Conservation (phyloP, 2,113 vertebrate species). For the Irena cyanogastra region DNA sequence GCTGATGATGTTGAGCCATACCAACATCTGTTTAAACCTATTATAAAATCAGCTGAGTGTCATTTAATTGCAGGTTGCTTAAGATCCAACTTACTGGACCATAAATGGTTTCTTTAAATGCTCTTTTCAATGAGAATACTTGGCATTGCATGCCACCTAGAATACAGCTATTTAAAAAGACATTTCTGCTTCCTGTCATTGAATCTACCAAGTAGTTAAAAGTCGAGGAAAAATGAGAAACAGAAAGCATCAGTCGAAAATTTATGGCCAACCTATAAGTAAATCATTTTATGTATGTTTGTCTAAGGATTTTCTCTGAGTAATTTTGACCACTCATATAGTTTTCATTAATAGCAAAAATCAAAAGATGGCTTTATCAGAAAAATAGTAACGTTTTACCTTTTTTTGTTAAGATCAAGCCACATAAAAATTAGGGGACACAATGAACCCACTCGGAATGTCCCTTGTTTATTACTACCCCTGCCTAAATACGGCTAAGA, state of each 20-base stretch:
- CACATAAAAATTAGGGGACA: background rate
- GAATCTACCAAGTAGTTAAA: background rate
- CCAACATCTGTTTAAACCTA: background rate
- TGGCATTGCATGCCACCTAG: background rate
- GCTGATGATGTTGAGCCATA: background rate
- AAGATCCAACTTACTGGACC: background rate
- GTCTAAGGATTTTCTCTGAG: background rate
- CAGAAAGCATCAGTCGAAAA: background rate
- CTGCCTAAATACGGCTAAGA: background rate
- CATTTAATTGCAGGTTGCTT: background rate
- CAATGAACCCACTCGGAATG: background rate
- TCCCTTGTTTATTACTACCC: background rate
- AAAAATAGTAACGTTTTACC: background rate
- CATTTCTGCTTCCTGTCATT: background rate
- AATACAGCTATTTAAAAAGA: background rate
- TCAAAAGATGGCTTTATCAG: background rate
- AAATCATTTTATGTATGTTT: background rate
- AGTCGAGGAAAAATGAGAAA: background rate
- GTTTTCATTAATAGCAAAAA: background rate
- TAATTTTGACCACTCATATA: background rate
- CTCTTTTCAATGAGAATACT: background rate
- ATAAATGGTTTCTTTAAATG: background rate
- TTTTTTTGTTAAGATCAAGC: background rate
- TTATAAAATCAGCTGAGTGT: background rate
- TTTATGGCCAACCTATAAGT: background rate